Evolutionary conservation across 2,797 vertebrate genomes (phyloP), one percentile per base, ranked within the genome.

Genomic region (Psittacula echo): DNA sequence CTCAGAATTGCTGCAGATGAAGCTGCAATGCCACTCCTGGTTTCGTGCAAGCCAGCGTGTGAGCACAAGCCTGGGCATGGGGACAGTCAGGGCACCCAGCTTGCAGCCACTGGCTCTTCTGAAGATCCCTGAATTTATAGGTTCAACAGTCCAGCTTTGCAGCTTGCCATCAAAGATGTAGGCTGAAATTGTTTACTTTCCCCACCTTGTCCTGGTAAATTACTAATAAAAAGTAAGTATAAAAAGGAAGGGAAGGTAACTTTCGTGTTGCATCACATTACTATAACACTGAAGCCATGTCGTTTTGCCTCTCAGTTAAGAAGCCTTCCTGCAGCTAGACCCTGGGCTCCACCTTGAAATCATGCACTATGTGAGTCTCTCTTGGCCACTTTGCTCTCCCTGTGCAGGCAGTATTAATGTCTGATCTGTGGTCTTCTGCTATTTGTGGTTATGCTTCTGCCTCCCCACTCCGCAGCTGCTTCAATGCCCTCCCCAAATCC

Each of bases 71-170:
- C 47, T 23, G 68, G 42, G 30, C 1, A 1, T 21, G 29, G 19
- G 81, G 58, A 48, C 1, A 13, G 73, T 58, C 53, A 80, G 72
- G 26, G 68, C 26, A 68, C 9, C 29, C 32, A 80, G 47, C 48
- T 80, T 0, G 0, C 68, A 91, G 79, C 56, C 68, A 53, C 18
- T 0, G 0, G 8, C 39, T 60, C 42, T 67, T 77, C 45, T 39
- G 39, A 42, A 64, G 3, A 51, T 32, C 53, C 7, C 75, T 42
- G 26, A 51, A 32, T 86, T 84, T 54, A 58, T 8, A n/a, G 27
- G 54, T 58, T 74, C 42, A 74, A 51, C 16, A 64, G 37, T 27
- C 50, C 73, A 41, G 62, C 45, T 85, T 34, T 87, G 64, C 66
- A 85, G 53, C 13, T 66, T 70, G 48, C 11, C 32, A 51, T n/a